Evolutionary conservation across 53 echinoderm and acorn worm genomes (phyloP).

Genomic region (Echinometra lucunter): DNA sequence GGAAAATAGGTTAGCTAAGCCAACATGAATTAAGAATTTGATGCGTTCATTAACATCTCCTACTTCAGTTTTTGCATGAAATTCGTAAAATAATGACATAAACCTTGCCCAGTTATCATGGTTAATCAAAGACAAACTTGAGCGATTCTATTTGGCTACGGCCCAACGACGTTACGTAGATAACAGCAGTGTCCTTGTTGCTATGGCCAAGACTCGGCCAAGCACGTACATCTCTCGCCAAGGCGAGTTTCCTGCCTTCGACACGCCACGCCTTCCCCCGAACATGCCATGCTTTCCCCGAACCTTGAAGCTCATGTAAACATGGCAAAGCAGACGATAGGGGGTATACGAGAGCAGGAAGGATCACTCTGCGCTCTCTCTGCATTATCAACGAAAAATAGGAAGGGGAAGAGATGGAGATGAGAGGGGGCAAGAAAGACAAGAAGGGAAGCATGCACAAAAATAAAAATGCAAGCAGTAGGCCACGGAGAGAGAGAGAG

Average conservation of each 20-base stretch:
- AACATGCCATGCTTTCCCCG: background rate
- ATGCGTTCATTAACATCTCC: background rate
- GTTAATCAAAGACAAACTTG: background rate
- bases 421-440: background rate
- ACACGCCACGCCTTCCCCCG: background rate
- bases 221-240: constrained; percentile 2
- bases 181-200: background rate
- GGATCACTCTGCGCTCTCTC: background rate
- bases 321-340: background rate
- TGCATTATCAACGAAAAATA: background rate
- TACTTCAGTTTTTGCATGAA: background rate
- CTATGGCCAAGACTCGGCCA: background rate
- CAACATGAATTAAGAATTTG: background rate
- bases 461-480: background rate
- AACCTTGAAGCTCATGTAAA: background rate
- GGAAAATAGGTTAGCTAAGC: background rate
- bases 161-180: background rate
- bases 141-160: constrained; percentile 1
- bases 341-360: background rate
- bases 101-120: background rate
- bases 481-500: background rate
- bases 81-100: background rate
- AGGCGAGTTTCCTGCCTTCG: background rate
- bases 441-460: background rate
- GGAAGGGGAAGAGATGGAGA: background rate